Base-by-base conservation (phyloP, 2,113 vertebrate genomes). In the Anhinga rufa region DNA sequence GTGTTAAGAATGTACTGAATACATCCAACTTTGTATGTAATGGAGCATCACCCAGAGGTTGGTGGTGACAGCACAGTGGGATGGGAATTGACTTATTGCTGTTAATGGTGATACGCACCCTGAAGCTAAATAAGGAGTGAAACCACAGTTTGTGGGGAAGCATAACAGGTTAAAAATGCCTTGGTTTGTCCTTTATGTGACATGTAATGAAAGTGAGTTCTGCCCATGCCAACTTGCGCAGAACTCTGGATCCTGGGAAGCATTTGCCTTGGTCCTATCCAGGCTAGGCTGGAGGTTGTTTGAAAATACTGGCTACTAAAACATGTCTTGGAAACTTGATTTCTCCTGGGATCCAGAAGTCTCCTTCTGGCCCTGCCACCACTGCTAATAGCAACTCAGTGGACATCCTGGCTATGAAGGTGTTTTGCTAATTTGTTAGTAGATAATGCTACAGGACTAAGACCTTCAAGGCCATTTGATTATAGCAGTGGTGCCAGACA, bases 81-180 rank as follows among this genome's bases (percentile, higher is more conserved):
- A 24, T 72, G 24, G 38, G 20, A 64, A 62, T 11, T 14, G 29
- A 65, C 5, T 78, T 51, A 21, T 2, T 34, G 12, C 29, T 12
- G 0, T 75, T 48, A 87, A 71, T 25, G 14, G 21, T 31, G 9
- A 46, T 10, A 17, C 0, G 0, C 10, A 65, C 7, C 13, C 34
- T 80, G 71, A 79, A 80, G 46, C 5, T 3, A 1, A 82, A 55
- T 10, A 66, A 60, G 5, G 16, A 52, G 9, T 14, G 24, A 9
- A 77, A 14, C 12, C 36, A 77, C 12, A 78, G 14, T 28, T 40
- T 34, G 19, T 0, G 5, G 7, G 4, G 16, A 48, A 88, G 12
- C 2, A 4, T 12, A 55, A 32, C 0, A 38, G 18, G 4, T 36
- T 4, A 57, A 86, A 86, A 60, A 24, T 6, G 1, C 8, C 14